Percentiles rank a stretch among this genome's conserved stretches.
phyloP scores from a whole-genome alignment of 2,797 vertebrate genomes.

The Enoplosus armatus region DNA sequence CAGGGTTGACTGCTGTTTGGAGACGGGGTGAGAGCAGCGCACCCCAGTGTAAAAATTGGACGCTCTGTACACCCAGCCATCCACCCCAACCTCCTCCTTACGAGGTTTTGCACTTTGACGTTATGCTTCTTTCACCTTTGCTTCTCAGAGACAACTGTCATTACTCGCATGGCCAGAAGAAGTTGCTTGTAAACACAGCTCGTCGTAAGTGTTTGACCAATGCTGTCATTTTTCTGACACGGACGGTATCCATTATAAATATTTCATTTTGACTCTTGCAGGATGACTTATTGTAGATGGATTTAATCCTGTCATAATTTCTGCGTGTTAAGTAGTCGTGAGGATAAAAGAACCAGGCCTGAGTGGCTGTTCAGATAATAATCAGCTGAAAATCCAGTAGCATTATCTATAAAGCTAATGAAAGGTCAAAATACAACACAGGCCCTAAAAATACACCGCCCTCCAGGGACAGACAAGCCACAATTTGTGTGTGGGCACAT shows the following conservation, averaged over 20 bases:
- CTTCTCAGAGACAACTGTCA: not conserved
- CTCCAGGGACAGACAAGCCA: conserved; percentile 53
- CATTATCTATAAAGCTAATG: conserved; percentile 72
- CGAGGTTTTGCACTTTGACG: not conserved
- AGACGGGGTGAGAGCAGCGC: not conserved
- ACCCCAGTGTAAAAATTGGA: not conserved
- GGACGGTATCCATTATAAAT: not conserved
- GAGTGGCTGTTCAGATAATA: conserved; percentile 47
- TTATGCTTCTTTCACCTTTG: not conserved
- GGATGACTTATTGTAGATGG: not conserved
- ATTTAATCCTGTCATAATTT: conserved; percentile 14
- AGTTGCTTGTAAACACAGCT: not conserved
- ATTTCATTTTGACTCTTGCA: not conserved
- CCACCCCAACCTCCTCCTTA: not conserved
- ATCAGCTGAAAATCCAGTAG: conserved; percentile 71
- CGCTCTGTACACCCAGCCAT: not conserved
- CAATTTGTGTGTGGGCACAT: conserved; percentile 31
- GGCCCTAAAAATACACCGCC: conserved; percentile 79
- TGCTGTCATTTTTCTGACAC: not conserved
- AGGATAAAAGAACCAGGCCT: conserved; percentile 30
- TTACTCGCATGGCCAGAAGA: not conserved
- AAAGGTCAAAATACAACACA: conserved; percentile 79
- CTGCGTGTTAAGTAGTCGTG: not conserved
- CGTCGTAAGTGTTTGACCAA: not conserved
- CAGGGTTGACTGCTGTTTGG: not conserved